phyloP scores from a whole-genome alignment of 2,797 vertebrate genomes.

The Diplodus puntazzo region DNA sequence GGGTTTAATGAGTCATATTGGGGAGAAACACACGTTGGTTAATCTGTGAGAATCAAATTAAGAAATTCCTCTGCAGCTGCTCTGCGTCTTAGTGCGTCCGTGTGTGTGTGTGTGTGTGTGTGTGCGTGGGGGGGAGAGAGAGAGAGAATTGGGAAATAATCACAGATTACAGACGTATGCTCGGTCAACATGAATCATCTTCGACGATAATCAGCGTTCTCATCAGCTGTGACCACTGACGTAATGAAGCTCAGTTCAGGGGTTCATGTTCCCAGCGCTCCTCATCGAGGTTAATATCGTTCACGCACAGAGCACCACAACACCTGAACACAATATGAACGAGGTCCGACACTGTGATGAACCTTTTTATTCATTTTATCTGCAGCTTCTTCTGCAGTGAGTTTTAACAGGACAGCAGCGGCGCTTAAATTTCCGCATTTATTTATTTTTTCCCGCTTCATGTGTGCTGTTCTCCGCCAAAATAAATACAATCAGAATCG shows the following conservation, averaged over 20 bases:
- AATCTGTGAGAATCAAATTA: constrained; percentile 65
- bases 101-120: constrained; percentile 13
- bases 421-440: too few species aligned
- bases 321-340: too few species aligned
- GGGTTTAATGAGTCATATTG: constrained; percentile 45
- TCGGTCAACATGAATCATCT: constrained; percentile 53
- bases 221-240: constrained; percentile 44
- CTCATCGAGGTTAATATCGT: neutral
- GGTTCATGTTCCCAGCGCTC: constrained; percentile 1
- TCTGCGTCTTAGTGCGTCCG: constrained; percentile 6
- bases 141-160: constrained; percentile 59
- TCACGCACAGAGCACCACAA: neutral
- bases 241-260: constrained; percentile 6
- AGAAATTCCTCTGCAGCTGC: constrained; percentile 57
- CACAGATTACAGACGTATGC: constrained; percentile 55
- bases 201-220: constrained; percentile 37
- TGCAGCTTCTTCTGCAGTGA: too few species aligned
- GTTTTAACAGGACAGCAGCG: too few species aligned
- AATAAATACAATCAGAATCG: too few species aligned
- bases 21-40: constrained; percentile 47
- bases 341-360: too few species aligned
- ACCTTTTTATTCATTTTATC: too few species aligned
- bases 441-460: too few species aligned
- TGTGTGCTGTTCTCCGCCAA: too few species aligned
- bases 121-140: neutral